Percentiles rank a stretch among this genome's conserved stretches.
Conservation (phyloP, 2,888 invertebrate species). For the Agonopterix arenella region DNA sequence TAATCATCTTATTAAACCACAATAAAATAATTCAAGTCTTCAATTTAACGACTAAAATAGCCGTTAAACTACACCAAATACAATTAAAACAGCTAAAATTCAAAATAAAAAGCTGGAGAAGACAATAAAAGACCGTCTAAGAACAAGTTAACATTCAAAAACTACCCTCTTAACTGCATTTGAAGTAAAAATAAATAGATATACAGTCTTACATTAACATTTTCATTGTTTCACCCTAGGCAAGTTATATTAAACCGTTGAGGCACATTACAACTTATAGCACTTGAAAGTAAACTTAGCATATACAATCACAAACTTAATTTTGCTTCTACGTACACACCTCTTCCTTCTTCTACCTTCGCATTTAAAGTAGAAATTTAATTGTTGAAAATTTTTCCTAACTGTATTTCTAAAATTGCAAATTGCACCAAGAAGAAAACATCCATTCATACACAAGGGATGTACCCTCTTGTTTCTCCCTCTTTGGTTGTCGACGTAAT, state of each 20-base stretch:
- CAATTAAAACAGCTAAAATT: not conserved
- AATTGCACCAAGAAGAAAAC: conserved; percentile 41
- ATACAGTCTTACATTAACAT: conserved; percentile 51
- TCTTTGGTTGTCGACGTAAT: conserved; percentile 59
- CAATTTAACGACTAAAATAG: too few species aligned
- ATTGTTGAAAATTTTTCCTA: not conserved
- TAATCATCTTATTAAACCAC: too few species aligned
- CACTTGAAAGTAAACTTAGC: conserved; percentile 65
- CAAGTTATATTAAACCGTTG: conserved; percentile 63
- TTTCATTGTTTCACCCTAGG: conserved; percentile 63
- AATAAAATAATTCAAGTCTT: too few species aligned
- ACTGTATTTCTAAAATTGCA: conserved; percentile 17
- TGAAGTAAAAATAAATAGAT: conserved; percentile 54
- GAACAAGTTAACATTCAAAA: conserved; percentile 16
- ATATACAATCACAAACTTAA: conserved; percentile 50
- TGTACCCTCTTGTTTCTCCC: conserved; percentile 47
- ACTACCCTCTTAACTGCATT: conserved; percentile 32
- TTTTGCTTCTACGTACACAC: conserved; percentile 9
- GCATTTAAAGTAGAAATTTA: conserved; percentile 23
- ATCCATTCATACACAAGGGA: conserved; percentile 57
- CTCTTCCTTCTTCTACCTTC: conserved; percentile 10
- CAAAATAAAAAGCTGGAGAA: conserved; percentile 9
- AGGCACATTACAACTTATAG: conserved; percentile 70
- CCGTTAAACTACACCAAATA: not conserved
- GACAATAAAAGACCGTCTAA: conserved; percentile 4